phyloP scores from a whole-genome alignment of 2,888 invertebrate species.

The Trissonchulus latispiculum region DNA sequence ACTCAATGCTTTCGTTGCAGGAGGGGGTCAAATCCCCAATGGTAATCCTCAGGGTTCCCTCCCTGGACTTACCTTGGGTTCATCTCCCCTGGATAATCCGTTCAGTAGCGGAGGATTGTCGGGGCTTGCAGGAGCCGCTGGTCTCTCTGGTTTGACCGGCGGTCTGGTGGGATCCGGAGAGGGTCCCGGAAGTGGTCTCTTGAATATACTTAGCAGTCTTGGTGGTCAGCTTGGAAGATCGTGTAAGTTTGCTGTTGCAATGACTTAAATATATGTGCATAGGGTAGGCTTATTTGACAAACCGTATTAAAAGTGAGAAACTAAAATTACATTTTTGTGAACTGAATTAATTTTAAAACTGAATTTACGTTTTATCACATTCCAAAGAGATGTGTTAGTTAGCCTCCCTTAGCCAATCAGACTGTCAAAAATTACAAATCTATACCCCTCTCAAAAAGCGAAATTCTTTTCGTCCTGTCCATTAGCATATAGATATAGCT shows the following conservation, averaged over 20 bases:
- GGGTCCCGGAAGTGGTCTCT: neutral
- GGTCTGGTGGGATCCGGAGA: neutral
- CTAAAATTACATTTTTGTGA: too few species aligned
- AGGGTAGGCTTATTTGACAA: neutral
- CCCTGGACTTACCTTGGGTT: neutral
- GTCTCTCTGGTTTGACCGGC: neutral
- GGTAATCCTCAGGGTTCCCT: neutral
- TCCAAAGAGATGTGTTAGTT: too few species aligned
- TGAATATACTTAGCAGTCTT: neutral
- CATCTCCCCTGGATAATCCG: neutral
- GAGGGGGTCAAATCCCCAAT: neutral
- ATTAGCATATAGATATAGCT: too few species aligned
- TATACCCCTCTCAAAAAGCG: too few species aligned
- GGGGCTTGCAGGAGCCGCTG: neutral
- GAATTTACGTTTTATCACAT: too few species aligned
- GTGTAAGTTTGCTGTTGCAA: constrained; percentile 3
- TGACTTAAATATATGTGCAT: neutral
- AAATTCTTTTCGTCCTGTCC: too few species aligned
- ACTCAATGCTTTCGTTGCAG: neutral
- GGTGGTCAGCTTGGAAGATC: constrained; percentile 12
- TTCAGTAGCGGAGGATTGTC: neutral
- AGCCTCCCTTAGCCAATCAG: too few species aligned
- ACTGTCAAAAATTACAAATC: too few species aligned
- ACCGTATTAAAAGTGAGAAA: too few species aligned
- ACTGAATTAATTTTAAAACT: too few species aligned